Evolutionary conservation across 2,888 invertebrate genomes (phyloP), one percentile per base, ranked within the genome.

Genomic region (Drosophila hamatofila): DNA sequence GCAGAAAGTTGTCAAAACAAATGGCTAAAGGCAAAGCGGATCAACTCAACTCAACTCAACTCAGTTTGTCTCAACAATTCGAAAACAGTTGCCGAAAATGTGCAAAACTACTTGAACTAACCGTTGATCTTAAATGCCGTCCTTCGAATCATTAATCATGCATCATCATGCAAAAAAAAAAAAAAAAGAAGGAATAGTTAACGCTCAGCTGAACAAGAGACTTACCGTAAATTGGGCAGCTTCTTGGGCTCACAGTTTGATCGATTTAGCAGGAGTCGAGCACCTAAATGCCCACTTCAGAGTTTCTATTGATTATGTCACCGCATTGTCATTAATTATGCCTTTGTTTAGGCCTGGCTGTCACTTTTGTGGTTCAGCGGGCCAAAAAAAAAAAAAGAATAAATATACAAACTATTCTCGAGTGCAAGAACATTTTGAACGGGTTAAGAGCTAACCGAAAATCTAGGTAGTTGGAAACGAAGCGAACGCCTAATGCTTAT

Each of bases 21-120:
- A 72, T 71, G 73, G 39, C 64, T 46, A 35, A 59, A 61, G 72
- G 58, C 46, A 37, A 69, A 67, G 62, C 67, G 67, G 58, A 54
- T 70, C 59, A 70, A 54, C 51, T 39, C 23, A 23, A 21, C 21
- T 57, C 25, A 23, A 18, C 48, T 51, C 41, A 41, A 2, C 41
- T 41, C 49, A 49, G 6, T 30, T 51, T 33, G 14, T 33, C 33
- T 61, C 49, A 51, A 54, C 88, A 88, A 86, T 86, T 87, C 88
- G 88, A 86, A 89, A 88, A 86, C 88, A 89, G 89, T 86, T 89
- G 88, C 83, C 60, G 48, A 49, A 83, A 84, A 84, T 76, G 75
- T 69, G 77, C 70, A 71, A 33, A 49, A 66, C 73, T 73, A 74
- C 78, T 73, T 78, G 64, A 78, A 77, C 72, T 78, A 72, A 65